phyloP scores from a whole-genome alignment of 2,113 vertebrate species.

The Aphelocoma coerulescens region DNA sequence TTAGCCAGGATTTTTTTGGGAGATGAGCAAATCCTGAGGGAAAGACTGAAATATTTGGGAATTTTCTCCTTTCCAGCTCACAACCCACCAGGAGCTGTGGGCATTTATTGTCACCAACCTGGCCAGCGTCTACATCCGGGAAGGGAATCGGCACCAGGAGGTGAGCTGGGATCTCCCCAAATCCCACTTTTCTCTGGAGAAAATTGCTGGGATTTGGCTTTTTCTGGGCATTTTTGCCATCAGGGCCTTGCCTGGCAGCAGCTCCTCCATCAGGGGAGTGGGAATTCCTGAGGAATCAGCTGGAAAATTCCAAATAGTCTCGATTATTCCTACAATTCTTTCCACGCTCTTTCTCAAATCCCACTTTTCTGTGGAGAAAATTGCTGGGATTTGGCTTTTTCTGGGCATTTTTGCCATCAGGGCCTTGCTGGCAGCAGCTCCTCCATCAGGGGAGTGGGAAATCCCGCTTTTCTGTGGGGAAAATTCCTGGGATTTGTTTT shows the following conservation, averaged over 20 bases:
- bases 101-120: conserved; percentile 97
- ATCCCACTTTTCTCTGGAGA: not conserved
- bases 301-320: too few relatives aligned
- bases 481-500: not conserved
- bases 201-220: not conserved
- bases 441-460: not conserved
- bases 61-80: conserved; percentile 75
- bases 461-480: not conserved
- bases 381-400: rapidly evolving
- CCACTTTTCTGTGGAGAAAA: not conserved
- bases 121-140: conserved; percentile 97
- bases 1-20: not conserved
- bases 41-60: not conserved
- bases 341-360: not conserved
- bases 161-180: conserved; percentile 59
- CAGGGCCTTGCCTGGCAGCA: not conserved
- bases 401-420: rapidly evolving
- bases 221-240: not conserved
- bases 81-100: conserved; percentile 97
- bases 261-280: not conserved
- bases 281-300: too few relatives aligned
- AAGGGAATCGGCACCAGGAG: conserved; percentile 97
- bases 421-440: not conserved
- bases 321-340: too few relatives aligned
- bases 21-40: not conserved